Conservation (phyloP, 1,140 invertebrate genomes). For the Drosophila novamexicana region DNA sequence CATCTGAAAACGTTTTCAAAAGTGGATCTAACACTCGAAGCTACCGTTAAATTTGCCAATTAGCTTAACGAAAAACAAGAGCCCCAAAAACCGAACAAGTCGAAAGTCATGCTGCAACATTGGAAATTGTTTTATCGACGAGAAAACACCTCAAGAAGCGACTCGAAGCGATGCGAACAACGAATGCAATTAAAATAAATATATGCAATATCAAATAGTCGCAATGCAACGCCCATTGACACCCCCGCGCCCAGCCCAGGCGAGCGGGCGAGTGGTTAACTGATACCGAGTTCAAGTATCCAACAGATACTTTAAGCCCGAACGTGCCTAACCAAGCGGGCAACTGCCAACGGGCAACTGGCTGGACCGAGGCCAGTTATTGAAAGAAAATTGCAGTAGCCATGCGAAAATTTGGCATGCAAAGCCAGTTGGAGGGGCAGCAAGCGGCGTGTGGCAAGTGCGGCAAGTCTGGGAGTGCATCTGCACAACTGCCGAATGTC, state of each 20-base stretch:
- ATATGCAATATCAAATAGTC: slow-evolving; percentile 62
- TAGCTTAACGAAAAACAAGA: slow-evolving; percentile 33
- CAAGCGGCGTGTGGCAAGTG: slow-evolving; percentile 4
- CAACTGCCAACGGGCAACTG: slow-evolving; percentile 15
- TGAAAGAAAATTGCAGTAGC: slow-evolving; percentile 70
- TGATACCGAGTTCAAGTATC: slow-evolving; percentile 53
- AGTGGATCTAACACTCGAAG: background rate
- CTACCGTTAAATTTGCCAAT: slow-evolving; percentile 34
- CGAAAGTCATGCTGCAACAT: slow-evolving; percentile 3
- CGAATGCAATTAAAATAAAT: slow-evolving; percentile 75
- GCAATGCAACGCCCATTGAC: slow-evolving; percentile 33
- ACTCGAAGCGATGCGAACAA: slow-evolving; percentile 7
- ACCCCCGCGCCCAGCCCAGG: slow-evolving; percentile 9
- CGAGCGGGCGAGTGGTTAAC: slow-evolving; percentile 25
- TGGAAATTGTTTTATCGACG: slow-evolving; percentile 9
- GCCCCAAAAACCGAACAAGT: slow-evolving; percentile 3
- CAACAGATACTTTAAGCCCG: slow-evolving; percentile 61
- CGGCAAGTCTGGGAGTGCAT: background rate
- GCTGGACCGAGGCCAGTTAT: slow-evolving; percentile 64
- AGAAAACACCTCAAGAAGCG: slow-evolving; percentile 15
- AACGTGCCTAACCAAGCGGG: slow-evolving; percentile 64
- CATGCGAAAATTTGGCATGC: slow-evolving; percentile 58
- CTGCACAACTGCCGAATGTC: slow-evolving; percentile 2
- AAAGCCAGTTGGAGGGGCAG: slow-evolving; percentile 15
- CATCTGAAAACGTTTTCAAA: background rate